Evolutionary conservation across 2,888 invertebrate genomes (phyloP), one percentile per base, ranked within the genome.

Genomic region (Macropis europaea): DNA sequence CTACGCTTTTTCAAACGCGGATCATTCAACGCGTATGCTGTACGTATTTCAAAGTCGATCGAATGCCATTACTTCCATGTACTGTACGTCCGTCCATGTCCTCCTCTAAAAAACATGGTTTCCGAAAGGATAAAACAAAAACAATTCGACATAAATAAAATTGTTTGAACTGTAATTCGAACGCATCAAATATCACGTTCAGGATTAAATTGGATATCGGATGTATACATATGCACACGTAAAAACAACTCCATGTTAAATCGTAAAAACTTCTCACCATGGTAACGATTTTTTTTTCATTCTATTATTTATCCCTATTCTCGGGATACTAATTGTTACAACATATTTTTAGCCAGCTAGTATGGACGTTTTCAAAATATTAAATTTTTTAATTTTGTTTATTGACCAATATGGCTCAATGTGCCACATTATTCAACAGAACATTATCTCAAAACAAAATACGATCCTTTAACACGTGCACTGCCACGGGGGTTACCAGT

Each of bases 91-190:
- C 26, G 13, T 36, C 50, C 13, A n/a, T 43, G 13, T 4, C 13
- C 7, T 22, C 5, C 13, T 6, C 4, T 4, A 36, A 28, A 48
- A 26, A 38, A 28, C 47, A 4, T 13, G 42, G 0, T 28, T 3
- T 19, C 6, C 4, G n/a, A n/a, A n/a, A n/a, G n/a, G n/a, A 48
- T 30, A 17, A 30, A 28, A 50, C 13, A n/a, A 34, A 32, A 11
- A 34, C 6, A 19, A 32, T 34, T 50, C 34, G 17, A 22, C 30
- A 32, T 32, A 34, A 50, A 22, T 34, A 45, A 13, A 40, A 11
- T 24, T 22, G 19, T 40, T 54, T 22, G 19, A 30, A 56, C 53
- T 45, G 26, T 63, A 47, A 63, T 47, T 30, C 36, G 47, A 47
- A 22, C 52, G n/a, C 15, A 28, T 36, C 13, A 17, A n/a, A 19